These are phyloP conservation scores for Orthosia gothica DNA, from an alignment of 2,888 invertebrate species.

Conservation along the genomic window DNA sequence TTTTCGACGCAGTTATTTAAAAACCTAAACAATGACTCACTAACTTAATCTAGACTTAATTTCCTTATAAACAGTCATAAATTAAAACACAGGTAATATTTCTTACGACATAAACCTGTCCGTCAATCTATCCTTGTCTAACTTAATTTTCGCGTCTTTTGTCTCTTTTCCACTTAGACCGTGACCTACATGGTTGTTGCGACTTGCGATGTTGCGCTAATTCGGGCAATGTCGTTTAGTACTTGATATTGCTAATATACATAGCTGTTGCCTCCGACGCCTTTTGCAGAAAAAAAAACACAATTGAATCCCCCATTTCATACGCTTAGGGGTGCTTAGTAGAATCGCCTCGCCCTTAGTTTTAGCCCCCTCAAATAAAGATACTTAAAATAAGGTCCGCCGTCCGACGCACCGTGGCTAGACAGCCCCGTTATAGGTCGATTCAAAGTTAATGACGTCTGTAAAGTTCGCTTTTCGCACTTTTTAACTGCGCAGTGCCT, in stretches of 20 bases:
- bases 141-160: conserved; percentile 47
- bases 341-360: too few species aligned
- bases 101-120: conserved; percentile 59
- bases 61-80: conserved; percentile 11
- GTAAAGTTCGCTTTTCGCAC: too few species aligned
- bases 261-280: not conserved
- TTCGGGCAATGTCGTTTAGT: conserved; percentile 77
- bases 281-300: conserved; percentile 6
- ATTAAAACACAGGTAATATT: conserved; percentile 59
- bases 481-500: too few species aligned
- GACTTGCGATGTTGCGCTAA: conserved; percentile 80
- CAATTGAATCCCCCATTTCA: not conserved
- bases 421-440: too few species aligned
- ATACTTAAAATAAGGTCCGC: not conserved
- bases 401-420: too few species aligned
- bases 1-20: conserved; percentile 5
- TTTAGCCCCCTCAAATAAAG: not conserved
- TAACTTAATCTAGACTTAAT: not conserved
- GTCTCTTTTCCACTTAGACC: conserved; percentile 75
- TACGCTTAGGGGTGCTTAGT: not conserved
- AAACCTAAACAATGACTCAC: not conserved
- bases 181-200: conserved; percentile 84
- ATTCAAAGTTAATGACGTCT: too few species aligned
- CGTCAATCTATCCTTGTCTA: conserved; percentile 65
- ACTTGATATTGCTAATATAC: conserved; percentile 26